Conservation (phyloP, 1,140 invertebrate genomes). For the Pogonomyrmex barbatus region DNA sequence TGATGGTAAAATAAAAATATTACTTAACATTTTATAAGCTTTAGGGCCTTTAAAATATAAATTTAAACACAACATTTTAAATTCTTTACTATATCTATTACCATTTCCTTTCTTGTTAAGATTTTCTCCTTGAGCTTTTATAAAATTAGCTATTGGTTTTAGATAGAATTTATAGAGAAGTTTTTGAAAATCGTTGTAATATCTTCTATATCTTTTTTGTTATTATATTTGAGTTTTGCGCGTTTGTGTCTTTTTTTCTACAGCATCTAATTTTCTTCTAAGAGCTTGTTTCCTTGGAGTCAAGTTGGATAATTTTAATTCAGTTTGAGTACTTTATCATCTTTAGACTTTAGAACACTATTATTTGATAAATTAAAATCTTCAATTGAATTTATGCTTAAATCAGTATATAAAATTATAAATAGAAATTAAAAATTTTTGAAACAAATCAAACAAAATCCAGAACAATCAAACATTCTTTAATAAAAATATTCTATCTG, state of each 20-base stretch:
- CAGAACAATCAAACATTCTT: background rate
- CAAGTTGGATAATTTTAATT: conserved; percentile 27
- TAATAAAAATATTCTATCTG: background rate
- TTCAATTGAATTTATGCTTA: background rate
- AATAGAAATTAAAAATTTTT: background rate
- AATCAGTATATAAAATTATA: conserved; percentile 6
- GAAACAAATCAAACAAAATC: background rate
- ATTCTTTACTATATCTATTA: conserved; percentile 24
- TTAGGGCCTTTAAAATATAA: conserved; percentile 35
- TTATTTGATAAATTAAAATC: background rate
- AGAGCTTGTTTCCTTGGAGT: conserved; percentile 7
- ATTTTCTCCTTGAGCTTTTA: conserved; percentile 26
- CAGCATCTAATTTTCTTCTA: conserved; percentile 16
- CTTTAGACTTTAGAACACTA: background rate
- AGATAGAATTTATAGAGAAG: conserved; percentile 34
- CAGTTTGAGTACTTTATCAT: conserved; percentile 12
- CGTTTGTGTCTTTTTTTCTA: conserved; percentile 15
- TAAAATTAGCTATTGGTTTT: conserved; percentile 30
- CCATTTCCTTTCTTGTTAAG: background rate
- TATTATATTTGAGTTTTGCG: conserved; percentile 2
- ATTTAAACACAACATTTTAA: conserved; percentile 34
- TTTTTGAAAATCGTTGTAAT: conserved; percentile 18
- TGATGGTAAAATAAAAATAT: conserved; percentile 30
- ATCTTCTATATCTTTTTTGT: background rate
- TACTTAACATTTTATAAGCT: conserved; percentile 31